Base-by-base conservation (phyloP, 2,888 invertebrate species). In the Crepidodera aurea region DNA sequence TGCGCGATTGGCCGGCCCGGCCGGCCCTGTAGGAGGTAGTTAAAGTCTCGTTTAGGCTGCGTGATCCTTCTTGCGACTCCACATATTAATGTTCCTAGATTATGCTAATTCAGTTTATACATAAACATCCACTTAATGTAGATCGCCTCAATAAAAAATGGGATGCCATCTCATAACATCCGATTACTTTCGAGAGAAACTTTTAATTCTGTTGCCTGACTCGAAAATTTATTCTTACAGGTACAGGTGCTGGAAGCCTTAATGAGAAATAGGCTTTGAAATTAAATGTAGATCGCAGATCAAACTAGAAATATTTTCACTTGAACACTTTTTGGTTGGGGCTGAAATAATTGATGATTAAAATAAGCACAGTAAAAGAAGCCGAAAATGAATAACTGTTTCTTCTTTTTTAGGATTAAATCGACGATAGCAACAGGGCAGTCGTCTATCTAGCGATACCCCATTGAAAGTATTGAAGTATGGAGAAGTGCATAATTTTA, bases 91-190 rank as follows among this genome's bases (percentile, higher is more conserved):
- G 77, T 72, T 70, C 66, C 71, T 73, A 77, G 78, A 80, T 79
- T 79, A 80, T 80, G 79, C 75, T 79, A 80, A 80, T 80, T 75
- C 75, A 64, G 72, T 73, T 75, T 77, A 77, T 79, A 79, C 78
- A 79, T 79, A 79, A 78, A 78, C 78, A 79, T 78, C 75, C 73
- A 78, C 77, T 79, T 79, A 78, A 78, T 78, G 78, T 74, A 74
- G 75, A 78, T 78, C 76, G 73, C 57, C 69, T 65, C 65, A 66
- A 66, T 72, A 72, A 73, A 73, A 72, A 73, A 75, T 75, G 72
- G 70, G 71, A 71, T 62, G 71, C 70, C 75, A 71, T 73, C 71
- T 55, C 64, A 65, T 70, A 69, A 67, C 71, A 68, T 64, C 74
- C 73, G 69, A 69, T 74, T 72, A 70, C 67, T 69, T 67, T 66